Conservation (phyloP, 2,888 invertebrate genomes). For the Microctonus hyperodae region DNA sequence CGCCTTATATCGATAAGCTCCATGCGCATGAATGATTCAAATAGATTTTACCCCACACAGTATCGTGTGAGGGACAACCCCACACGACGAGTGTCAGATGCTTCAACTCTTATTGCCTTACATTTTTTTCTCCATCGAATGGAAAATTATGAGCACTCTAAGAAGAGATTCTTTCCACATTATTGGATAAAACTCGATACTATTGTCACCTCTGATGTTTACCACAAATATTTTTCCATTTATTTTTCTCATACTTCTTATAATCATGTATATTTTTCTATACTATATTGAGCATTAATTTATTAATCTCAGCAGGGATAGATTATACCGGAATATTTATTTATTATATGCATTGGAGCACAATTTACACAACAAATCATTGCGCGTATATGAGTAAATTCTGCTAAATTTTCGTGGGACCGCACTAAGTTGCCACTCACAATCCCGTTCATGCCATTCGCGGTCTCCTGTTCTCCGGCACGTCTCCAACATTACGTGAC, state of each 20-base stretch:
- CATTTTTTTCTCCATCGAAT: slow-evolving; percentile 1
- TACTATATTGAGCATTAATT: neutral
- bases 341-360: slow-evolving; percentile 1
- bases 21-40: slow-evolving; percentile 30
- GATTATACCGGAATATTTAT: neutral
- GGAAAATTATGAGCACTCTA: slow-evolving; percentile 15
- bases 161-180: slow-evolving; percentile 14
- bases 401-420: slow-evolving; percentile 21
- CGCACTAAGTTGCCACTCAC: slow-evolving; percentile 8
- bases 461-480: slow-evolving; percentile 19
- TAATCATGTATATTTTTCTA: too few relatives aligned
- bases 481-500: slow-evolving; percentile 32
- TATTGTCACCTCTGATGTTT: neutral
- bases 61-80: neutral
- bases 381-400: slow-evolving; percentile 11
- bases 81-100: slow-evolving; percentile 23
- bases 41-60: slow-evolving; percentile 22
- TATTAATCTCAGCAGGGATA: neutral
- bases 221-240: neutral
- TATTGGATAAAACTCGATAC: slow-evolving; percentile 20
- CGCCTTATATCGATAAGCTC: slow-evolving; percentile 26
- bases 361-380: neutral
- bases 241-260: neutral
- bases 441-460: neutral
- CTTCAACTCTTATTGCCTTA: slow-evolving; percentile 5